Percentiles rank a stretch among this genome's conserved stretches.
phyloP scores from a whole-genome alignment of 2,113 vertebrate genomes.

The Nanorana parkeri region DNA sequence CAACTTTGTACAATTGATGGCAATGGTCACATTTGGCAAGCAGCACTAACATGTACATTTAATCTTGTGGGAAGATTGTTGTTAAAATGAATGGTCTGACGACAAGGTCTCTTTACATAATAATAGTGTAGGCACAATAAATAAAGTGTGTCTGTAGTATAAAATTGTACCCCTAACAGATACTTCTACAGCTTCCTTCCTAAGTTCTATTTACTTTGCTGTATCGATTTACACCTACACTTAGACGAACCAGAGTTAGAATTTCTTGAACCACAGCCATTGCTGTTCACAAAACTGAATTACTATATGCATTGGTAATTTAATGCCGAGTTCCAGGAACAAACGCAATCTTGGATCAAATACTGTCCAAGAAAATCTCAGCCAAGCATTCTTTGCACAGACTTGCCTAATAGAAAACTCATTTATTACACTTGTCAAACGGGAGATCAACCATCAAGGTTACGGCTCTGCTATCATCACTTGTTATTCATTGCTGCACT shows the following conservation, averaged over 20 bases:
- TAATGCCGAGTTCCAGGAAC: slow-evolving; percentile 52
- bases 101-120: no score
- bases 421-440: slow-evolving; percentile 51
- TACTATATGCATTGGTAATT: slow-evolving; percentile 55
- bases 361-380: slow-evolving; percentile 31
- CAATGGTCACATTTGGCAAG: no score
- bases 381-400: slow-evolving; percentile 19
- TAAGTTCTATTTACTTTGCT: slow-evolving; percentile 30
- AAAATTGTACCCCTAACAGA: neutral
- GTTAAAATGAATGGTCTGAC: no score
- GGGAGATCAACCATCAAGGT: slow-evolving; percentile 50
- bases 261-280: slow-evolving; percentile 44
- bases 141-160: no score
- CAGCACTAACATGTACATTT: no score
- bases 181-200: neutral
- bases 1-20: no score
- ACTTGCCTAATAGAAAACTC: slow-evolving; percentile 37
- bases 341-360: slow-evolving; percentile 42
- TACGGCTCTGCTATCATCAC: slow-evolving; percentile 25
- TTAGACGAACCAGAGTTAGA: slow-evolving; percentile 45
- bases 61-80: no score
- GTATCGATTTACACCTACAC: slow-evolving; percentile 43
- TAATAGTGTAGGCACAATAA: no score
- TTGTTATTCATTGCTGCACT: slow-evolving; percentile 18
- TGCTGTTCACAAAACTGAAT: slow-evolving; percentile 53